Evolutionary conservation across 2,888 invertebrate species (phyloP).

Genomic region (Folsomia candida): DNA sequence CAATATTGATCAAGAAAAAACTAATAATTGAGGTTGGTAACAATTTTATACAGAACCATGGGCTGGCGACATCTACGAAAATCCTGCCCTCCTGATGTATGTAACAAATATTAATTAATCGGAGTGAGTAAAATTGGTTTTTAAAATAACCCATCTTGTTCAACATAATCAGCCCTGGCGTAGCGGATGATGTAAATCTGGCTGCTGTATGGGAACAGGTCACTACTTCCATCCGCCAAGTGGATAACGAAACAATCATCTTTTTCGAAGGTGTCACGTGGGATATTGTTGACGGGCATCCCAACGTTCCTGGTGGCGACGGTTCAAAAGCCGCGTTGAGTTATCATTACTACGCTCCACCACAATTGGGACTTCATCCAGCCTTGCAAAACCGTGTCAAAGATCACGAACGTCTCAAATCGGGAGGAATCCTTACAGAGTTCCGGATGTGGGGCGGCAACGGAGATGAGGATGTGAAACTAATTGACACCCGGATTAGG

Average conservation of each 20-base stretch:
- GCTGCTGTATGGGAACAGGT: neutral
- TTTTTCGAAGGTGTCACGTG: constrained; percentile 12
- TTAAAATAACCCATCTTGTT: too few species aligned
- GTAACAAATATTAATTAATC: too few species aligned
- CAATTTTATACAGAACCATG: constrained; percentile 20
- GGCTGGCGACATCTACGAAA: constrained; percentile 9
- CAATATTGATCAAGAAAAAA: too few species aligned
- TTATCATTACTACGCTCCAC: constrained; percentile 20
- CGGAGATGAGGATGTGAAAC: neutral
- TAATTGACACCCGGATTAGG: neutral
- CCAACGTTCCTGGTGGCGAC: neutral
- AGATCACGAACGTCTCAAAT: neutral
- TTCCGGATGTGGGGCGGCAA: constrained; percentile 15
- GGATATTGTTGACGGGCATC: constrained; percentile 3
- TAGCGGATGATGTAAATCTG: neutral
- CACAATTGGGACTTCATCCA: neutral
- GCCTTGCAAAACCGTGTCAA: neutral
- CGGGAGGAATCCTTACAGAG: constrained; percentile 16
- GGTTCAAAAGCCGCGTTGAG: constrained; percentile 11
- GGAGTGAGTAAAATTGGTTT: too few species aligned
- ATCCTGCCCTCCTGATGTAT: constrained; percentile 13
- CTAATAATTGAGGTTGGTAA: too few species aligned
- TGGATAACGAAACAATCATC: neutral
- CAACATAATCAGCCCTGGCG: too few species aligned
- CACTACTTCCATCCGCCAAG: neutral